Conservation (phyloP, 2,888 invertebrate genomes). For the Apeira syringaria region DNA sequence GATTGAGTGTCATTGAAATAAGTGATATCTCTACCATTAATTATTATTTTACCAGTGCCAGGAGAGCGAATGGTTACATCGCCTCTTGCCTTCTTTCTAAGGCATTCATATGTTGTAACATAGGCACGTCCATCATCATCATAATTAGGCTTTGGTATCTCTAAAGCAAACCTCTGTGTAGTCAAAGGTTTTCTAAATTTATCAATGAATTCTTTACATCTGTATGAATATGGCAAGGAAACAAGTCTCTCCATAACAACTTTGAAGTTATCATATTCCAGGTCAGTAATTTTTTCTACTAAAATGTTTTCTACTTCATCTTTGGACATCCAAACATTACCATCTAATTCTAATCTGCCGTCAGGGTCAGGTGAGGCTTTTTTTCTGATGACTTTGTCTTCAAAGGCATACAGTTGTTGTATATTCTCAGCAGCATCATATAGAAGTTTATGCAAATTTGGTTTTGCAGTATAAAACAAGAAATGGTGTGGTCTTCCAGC, state of each 20-base stretch:
- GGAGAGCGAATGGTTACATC: slow-evolving; percentile 91
- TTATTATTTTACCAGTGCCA: slow-evolving; percentile 91
- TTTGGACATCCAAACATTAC: slow-evolving; percentile 85
- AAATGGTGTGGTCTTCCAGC: slow-evolving; percentile 95
- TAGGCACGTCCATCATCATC: slow-evolving; percentile 88
- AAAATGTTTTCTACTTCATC: slow-evolving; percentile 85
- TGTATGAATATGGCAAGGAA: slow-evolving; percentile 88
- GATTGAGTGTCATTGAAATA: slow-evolving; percentile 89
- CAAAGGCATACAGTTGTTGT: slow-evolving; percentile 85
- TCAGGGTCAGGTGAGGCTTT: slow-evolving; percentile 85
- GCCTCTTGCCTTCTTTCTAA: slow-evolving; percentile 88
- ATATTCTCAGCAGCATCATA: slow-evolving; percentile 90
- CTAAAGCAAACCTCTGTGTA: slow-evolving; percentile 81
- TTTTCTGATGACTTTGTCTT: slow-evolving; percentile 87
- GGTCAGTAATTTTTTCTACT: slow-evolving; percentile 87
- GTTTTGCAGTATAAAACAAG: slow-evolving; percentile 95
- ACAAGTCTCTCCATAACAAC: slow-evolving; percentile 88
- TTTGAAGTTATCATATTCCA: slow-evolving; percentile 89
- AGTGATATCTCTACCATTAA: slow-evolving; percentile 91
- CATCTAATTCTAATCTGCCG: slow-evolving; percentile 68
- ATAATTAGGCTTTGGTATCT: slow-evolving; percentile 87
- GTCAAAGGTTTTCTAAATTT: slow-evolving; percentile 86
- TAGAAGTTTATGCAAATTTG: slow-evolving; percentile 92
- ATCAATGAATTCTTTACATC: slow-evolving; percentile 88
- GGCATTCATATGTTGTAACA: slow-evolving; percentile 88